A percentile compares a stretch with the other conserved stretches of the same genome.
Evolutionary conservation across 2,797 vertebrate genomes (phyloP).

Genomic region (Huso huso): DNA sequence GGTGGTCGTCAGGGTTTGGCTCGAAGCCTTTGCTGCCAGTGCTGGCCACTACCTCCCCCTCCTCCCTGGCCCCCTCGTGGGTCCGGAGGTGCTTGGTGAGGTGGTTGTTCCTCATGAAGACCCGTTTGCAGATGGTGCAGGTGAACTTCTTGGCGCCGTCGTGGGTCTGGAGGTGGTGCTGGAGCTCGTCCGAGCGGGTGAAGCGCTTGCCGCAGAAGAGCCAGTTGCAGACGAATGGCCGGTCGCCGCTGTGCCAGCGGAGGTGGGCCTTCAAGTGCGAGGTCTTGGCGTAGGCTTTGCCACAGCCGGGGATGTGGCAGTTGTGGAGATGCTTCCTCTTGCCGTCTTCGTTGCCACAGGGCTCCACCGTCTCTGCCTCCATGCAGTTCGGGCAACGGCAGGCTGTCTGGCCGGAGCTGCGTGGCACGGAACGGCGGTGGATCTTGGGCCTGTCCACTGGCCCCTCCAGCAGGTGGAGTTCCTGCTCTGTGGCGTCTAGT

Average conservation of each 20-base stretch:
- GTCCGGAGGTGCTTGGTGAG: conserved; percentile 91
- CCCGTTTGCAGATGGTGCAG: conserved; percentile 77
- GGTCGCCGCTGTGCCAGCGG: conserved; percentile 66
- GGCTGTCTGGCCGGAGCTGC: conserved; percentile 71
- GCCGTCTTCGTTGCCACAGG: conserved; percentile 55
- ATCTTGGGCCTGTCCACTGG: conserved; percentile 73
- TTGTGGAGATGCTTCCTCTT: conserved; percentile 86
- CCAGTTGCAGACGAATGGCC: conserved; percentile 70
- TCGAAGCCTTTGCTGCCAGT: conserved; percentile 52
- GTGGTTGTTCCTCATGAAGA: conserved; percentile 91
- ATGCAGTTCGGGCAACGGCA: conserved; percentile 91
- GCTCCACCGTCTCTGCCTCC: conserved; percentile 78
- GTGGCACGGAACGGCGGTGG: conserved; percentile 69
- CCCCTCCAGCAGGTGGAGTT: conserved; percentile 69
- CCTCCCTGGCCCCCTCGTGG: conserved; percentile 70
- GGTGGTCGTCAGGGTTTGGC: conserved; percentile 44
- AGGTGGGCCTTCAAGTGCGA: conserved; percentile 72
- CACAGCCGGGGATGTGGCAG: conserved; percentile 92
- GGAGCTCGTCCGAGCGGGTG: conserved; percentile 66
- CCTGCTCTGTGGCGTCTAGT: conserved; percentile 68
- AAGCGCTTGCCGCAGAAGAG: conserved; percentile 68
- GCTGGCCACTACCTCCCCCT: conserved; percentile 49
- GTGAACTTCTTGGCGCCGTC: conserved; percentile 78
- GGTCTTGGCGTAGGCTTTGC: conserved; percentile 91
- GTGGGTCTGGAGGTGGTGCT: conserved; percentile 64